Percentiles rank a stretch among this genome's conserved stretches.
These are phyloP conservation scores for Rhaphigaster nebulosa DNA, from an alignment of 2,888 invertebrate genomes.

Conservation along the genomic window DNA sequence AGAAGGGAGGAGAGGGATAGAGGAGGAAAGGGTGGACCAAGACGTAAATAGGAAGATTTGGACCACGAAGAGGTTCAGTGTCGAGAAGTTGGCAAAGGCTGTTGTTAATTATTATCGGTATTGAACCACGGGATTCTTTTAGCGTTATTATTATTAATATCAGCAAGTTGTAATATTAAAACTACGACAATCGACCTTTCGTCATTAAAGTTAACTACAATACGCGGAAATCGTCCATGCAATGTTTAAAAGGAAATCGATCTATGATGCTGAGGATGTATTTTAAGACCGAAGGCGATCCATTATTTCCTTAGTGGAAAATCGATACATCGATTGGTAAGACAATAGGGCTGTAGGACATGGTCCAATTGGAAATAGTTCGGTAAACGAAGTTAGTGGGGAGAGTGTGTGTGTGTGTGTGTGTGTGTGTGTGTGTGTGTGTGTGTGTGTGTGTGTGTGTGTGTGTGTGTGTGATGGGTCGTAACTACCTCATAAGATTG, in stretches of 20 bases:
- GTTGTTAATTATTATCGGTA: no score
- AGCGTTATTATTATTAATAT: no score
- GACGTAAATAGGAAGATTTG: no score
- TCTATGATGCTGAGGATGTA: neutral
- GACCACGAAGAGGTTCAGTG: no score
- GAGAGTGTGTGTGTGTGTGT: no score
- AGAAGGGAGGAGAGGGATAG: no score
- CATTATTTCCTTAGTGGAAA: neutral
- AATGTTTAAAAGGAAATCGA: neutral
- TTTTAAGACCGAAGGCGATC: neutral
- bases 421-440: neutral
- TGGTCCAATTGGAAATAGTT: neutral
- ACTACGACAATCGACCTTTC: no score
- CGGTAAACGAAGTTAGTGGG: neutral
- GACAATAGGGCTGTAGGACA: neutral
- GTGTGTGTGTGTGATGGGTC: neutral
- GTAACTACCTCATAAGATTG: neutral
- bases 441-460: no score
- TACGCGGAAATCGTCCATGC: neutral
- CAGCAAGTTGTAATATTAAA: no score
- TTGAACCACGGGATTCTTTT: no score
- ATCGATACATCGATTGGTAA: neutral
- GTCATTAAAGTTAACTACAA: neutral
- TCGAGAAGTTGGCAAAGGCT: no score
- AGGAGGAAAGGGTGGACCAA: no score